Evolutionary conservation across 1,140 invertebrate genomes (phyloP), one percentile per base, ranked within the genome.

Genomic region (Phymorhynchus buccinoides): DNA sequence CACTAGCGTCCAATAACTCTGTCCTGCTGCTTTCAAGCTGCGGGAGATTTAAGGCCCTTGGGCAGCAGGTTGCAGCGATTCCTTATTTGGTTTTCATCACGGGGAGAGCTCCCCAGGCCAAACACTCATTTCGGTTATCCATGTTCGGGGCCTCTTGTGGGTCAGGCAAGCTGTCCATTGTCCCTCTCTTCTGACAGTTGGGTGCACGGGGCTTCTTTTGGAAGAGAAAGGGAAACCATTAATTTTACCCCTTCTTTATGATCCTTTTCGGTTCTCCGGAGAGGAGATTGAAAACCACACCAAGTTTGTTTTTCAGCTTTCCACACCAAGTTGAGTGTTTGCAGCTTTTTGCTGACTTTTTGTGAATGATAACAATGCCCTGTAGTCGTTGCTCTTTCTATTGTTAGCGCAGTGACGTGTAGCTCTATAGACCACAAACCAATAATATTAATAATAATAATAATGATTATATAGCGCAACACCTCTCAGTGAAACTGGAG

Each of bases 71-170:
- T 62, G 56, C n/a, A 62, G 14, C 56, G 14, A 62, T 62, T 22
- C 56, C 56, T 62, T 62, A 62, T 62, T 62, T 62, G 56, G 56
- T 27, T 62, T 62, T 62, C 56, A 62, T 62, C 56, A 62, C 22
- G 18, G 56, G 56, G 12, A 12, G 56, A 62, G 22, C 22, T 4
- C 56, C n/a, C 12, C 56, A 62, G 22, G 22, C 56, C 56, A 62
- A 62, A 62, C 56, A 62, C 22, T 62, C 56, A 12, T 62, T 62
- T 62, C 56, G 22, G 22, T 27, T 1, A 62, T 62, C 56, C 56
- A 62, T 0, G 22, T 62, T 62, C 56, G 12, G 22, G 56, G n/a
- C 6, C 56, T 62, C 56, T 62, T 27, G 18, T 6, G 12, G 56
- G 56, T 22, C 48, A 18, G 12, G 56, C 56, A 22, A 22, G 4